Conservation (phyloP, 2,888 invertebrate species). For the Ypsolopha scabrella region DNA sequence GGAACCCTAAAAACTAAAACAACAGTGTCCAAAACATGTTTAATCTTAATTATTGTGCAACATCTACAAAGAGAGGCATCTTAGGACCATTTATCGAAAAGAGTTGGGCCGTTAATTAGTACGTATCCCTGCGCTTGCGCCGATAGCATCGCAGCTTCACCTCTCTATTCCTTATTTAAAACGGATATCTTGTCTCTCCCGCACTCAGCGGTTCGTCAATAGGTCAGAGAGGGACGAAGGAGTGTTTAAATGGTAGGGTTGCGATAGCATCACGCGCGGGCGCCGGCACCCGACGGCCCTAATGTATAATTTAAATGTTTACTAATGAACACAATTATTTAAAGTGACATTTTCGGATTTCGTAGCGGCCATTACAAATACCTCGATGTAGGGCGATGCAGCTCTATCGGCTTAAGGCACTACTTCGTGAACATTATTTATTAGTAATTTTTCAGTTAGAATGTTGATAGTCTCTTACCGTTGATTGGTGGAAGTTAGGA, state of each 20-base stretch:
- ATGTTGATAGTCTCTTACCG: no score
- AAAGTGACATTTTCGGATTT: slow-evolving; percentile 66
- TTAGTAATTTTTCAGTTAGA: no score
- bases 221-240: slow-evolving; percentile 26
- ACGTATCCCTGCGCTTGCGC: slow-evolving; percentile 43
- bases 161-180: slow-evolving; percentile 46
- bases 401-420: no score
- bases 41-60: slow-evolving; percentile 44
- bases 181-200: slow-evolving; percentile 19
- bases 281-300: slow-evolving; percentile 61
- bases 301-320: slow-evolving; percentile 67
- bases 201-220: slow-evolving; percentile 12
- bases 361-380: slow-evolving; percentile 36
- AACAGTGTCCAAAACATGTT: slow-evolving; percentile 19
- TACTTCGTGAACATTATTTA: no score
- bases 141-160: slow-evolving; percentile 55
- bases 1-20: no score
- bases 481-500: no score
- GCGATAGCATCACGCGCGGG: slow-evolving; percentile 48
- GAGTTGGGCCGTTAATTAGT: slow-evolving; percentile 54
- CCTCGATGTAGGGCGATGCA: slow-evolving; percentile 14
- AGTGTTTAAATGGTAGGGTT: slow-evolving; percentile 25
- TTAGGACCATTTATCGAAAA: slow-evolving; percentile 25
- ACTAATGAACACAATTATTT: slow-evolving; percentile 69
- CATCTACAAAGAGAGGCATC: slow-evolving; percentile 23